Evolutionary conservation across 2,888 invertebrate genomes (phyloP).

Genomic region (Agriopis aurantiaria): DNA sequence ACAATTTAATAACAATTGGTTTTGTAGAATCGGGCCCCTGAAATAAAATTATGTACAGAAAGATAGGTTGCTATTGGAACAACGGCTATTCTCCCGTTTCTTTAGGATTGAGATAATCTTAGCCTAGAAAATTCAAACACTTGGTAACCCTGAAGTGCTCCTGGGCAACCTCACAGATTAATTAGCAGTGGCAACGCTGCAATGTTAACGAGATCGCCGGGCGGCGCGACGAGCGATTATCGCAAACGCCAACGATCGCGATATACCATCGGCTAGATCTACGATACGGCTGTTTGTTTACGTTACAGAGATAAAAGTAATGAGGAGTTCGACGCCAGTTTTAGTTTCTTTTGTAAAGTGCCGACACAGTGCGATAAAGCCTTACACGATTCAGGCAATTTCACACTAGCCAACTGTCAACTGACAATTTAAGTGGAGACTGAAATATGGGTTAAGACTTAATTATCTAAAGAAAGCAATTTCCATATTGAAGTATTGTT

Average conservation of each 20-base stretch:
- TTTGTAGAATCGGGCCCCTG: no score
- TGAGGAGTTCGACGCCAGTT: conserved; percentile 1
- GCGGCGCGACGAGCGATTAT: conserved; percentile 14
- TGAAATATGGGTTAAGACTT: no score
- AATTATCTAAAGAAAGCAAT: no score
- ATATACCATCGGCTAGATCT: conserved; percentile 6
- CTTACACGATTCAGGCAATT: neutral
- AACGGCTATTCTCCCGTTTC: neutral
- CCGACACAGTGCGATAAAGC: neutral
- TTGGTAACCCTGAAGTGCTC: neutral
- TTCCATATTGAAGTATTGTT: no score
- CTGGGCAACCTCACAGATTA: conserved; percentile 46
- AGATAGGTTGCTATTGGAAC: neutral
- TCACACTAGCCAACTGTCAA: no score
- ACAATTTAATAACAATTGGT: no score
- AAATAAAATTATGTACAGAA: no score
- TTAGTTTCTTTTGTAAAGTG: conserved; percentile 1
- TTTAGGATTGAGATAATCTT: neutral
- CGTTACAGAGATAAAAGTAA: conserved; percentile 10
- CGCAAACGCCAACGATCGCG: conserved; percentile 5
- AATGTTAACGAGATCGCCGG: conserved; percentile 19
- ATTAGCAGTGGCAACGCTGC: conserved; percentile 34
- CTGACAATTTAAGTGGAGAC: no score
- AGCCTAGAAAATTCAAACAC: neutral
- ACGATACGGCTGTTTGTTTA: conserved; percentile 16